These are phyloP conservation scores for Perccottus glenii DNA, from an alignment of 2,113 vertebrate species.

Conservation along the genomic window DNA sequence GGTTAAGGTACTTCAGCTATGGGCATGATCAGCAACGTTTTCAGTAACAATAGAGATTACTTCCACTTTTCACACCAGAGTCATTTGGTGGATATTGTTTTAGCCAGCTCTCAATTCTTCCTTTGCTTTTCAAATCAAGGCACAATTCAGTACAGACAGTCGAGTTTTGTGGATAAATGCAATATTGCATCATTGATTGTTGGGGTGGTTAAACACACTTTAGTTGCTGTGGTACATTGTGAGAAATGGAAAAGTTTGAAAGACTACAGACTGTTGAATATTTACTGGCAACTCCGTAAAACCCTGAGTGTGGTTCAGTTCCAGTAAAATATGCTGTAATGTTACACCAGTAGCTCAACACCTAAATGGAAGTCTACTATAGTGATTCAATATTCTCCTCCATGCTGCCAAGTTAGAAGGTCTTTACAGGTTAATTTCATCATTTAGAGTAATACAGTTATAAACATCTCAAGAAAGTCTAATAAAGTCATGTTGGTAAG, in stretches of 20 bases:
- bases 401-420: background rate
- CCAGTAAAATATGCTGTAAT: background rate
- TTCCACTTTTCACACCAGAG: slow-evolving; percentile 47
- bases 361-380: background rate
- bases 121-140: background rate
- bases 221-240: no score
- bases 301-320: background rate
- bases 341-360: background rate
- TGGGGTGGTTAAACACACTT: background rate
- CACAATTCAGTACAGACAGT: background rate
- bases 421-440: background rate
- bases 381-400: background rate
- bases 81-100: background rate
- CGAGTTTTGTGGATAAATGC: background rate
- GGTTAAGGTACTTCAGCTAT: slow-evolving; percentile 4
- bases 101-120: background rate
- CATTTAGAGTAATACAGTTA: background rate
- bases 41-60: slow-evolving; percentile 16
- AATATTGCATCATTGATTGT: background rate
- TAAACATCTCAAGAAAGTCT: background rate
- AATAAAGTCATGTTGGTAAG: background rate
- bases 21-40: background rate
- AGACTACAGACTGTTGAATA: no score
- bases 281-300: no score
- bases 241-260: no score